Evolutionary conservation across 2,888 invertebrate species (phyloP).

Genomic region (Torymus texanus): DNA sequence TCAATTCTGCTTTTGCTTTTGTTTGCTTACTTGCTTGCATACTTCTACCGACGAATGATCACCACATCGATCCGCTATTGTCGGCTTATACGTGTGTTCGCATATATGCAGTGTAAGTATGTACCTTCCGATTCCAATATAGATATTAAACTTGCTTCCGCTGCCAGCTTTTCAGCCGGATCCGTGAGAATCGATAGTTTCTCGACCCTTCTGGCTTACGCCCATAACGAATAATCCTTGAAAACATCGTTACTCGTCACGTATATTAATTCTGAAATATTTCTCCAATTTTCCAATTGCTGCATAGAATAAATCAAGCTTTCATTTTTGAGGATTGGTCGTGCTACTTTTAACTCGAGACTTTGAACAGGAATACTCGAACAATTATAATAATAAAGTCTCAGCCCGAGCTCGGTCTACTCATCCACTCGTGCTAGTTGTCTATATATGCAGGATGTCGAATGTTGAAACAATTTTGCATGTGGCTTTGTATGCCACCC

Average conservation of each 20-base stretch:
- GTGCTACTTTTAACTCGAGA: background rate
- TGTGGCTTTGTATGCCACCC: background rate
- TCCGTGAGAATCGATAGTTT: slow-evolving; percentile 1
- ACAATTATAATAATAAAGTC: slow-evolving; percentile 37
- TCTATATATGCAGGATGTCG: slow-evolving; percentile 3
- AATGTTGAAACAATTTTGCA: background rate
- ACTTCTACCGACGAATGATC: background rate
- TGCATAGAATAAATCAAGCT: too few species aligned
- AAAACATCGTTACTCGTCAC: too few species aligned
- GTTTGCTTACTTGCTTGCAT: slow-evolving; percentile 1
- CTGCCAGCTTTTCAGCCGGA: background rate
- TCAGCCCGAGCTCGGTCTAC: background rate
- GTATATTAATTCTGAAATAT: too few species aligned
- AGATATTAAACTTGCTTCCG: slow-evolving; percentile 37
- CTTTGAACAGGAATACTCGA: slow-evolving; percentile 43
- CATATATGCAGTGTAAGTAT: background rate
- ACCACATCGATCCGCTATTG: slow-evolving; percentile 9
- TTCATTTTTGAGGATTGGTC: too few species aligned
- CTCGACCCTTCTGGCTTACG: background rate
- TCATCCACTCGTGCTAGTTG: background rate
- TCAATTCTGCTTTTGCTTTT: background rate
- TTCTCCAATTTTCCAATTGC: too few species aligned
- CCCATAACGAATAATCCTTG: too few species aligned
- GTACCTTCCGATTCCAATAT: background rate
- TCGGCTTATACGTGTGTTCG: background rate